phyloP scores from a whole-genome alignment of 2,113 vertebrate genomes.

The Notarius lentiginosus region DNA sequence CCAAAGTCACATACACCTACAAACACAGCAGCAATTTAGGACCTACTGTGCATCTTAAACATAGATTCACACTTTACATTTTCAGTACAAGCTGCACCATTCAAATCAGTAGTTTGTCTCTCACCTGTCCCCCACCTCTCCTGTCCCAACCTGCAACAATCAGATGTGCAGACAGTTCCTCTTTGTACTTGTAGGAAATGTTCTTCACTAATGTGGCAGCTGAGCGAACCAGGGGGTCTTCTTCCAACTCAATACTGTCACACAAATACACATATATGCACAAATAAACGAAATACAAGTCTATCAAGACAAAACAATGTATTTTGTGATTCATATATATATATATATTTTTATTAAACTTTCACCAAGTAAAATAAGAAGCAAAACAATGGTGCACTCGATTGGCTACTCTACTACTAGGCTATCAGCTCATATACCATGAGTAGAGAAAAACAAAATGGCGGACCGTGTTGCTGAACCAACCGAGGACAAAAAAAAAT shows the following conservation, averaged over 20 bases:
- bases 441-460: too few species aligned
- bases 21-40: background rate
- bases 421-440: too few species aligned
- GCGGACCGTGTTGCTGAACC: too few species aligned
- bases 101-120: constrained; percentile 21
- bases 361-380: too few species aligned
- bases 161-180: constrained; percentile 82
- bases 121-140: constrained; percentile 78
- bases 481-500: too few species aligned
- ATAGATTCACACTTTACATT: background rate
- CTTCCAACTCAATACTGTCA: constrained; percentile 76
- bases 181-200: constrained; percentile 84
- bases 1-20: constrained; percentile 81
- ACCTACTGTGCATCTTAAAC: background rate
- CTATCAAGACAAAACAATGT: too few species aligned
- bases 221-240: constrained; percentile 76
- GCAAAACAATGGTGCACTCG: too few species aligned
- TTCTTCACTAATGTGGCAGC: constrained; percentile 81
- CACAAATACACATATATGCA: background rate
- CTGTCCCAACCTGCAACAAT: constrained; percentile 86
- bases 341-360: too few species aligned
- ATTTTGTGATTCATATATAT: too few species aligned
- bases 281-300: too few species aligned
- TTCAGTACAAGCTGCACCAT: background rate
- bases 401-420: too few species aligned